Evolutionary conservation across 2,797 vertebrate species (phyloP), one percentile per base, ranked within the genome.

Genomic region (Propithecus perrieri): DNA sequence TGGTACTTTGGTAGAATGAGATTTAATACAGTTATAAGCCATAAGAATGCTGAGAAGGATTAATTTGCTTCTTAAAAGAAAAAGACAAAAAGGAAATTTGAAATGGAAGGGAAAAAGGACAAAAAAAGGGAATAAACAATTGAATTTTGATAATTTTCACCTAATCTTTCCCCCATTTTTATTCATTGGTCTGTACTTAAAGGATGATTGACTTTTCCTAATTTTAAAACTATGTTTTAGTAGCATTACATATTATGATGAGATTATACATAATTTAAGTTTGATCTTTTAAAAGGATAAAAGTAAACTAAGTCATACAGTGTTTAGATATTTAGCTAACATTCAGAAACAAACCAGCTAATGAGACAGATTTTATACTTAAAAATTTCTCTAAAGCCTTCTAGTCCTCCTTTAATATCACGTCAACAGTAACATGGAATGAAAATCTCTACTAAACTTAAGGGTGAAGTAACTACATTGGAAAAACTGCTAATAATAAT

Each of bases 161-260:
- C 24, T 92, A 10, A 7, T 93, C 5, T 93, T 9, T 84, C 61
- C 46, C 46, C 5, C 17, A 4, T 90, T 94, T 96, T 91, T 63
- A 86, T 63, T 93, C 7, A 91, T 94, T 91, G n/a, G 2, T 89
- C 13, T 93, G 38, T 89, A 92, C 28, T 85, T 76, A 80, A 48
- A 91, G 46, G 43, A 53, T 80, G 28, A 43, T 89, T 88, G 30
- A 67, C 20, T 85, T 89, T 92, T 85, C 87, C 41, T 95, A 33
- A 69, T 94, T 85, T 97, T 76, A 87, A 90, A 97, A 91, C 55
- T 91, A 38, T 83, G 26, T 89, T 95, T 91, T 13, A 89, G 26
- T 91, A 94, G 26, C 8, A 75, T 93, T 84, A 92, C 5, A 38
- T 78, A 63, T 83, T 74, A 69, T 89, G n/a, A 59, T 89, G 67